A percentile compares a stretch with the other conserved stretches of the same genome.
Evolutionary conservation across 2,888 invertebrate genomes (phyloP).

Genomic region (Cantharis rustica): DNA sequence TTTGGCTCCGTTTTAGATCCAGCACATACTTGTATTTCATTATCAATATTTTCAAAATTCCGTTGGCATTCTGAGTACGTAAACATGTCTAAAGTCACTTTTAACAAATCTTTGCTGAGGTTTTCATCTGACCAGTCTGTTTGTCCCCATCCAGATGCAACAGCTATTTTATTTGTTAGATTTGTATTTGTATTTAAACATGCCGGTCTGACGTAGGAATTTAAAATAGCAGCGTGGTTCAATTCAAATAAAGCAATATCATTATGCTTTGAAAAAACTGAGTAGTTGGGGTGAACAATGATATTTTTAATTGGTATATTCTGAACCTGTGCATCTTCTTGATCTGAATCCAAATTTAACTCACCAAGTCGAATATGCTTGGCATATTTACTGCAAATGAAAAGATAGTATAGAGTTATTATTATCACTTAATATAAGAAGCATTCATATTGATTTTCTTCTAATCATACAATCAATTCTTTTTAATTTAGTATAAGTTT

Average conservation of each 20-base stretch:
- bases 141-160: background rate
- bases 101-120: conserved; percentile 47
- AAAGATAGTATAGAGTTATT: conserved; percentile 43
- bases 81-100: conserved; percentile 58
- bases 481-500: no score
- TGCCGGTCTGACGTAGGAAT: conserved; percentile 55
- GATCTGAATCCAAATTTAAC: conserved; percentile 46
- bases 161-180: background rate
- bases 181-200: conserved; percentile 47
- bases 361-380: conserved; percentile 55
- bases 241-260: conserved; percentile 59
- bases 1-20: conserved; percentile 51
- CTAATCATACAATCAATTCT: no score
- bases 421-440: no score
- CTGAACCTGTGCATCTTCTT: conserved; percentile 51
- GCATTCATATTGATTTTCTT: no score
- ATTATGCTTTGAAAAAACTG: conserved; percentile 52
- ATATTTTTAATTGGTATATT: conserved; percentile 45
- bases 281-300: conserved; percentile 52
- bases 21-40: conserved; percentile 59
- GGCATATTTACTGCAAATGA: conserved; percentile 49
- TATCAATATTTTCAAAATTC: conserved; percentile 48
- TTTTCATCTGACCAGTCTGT: no score
- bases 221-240: conserved; percentile 46
- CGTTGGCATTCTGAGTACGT: conserved; percentile 24